A percentile compares a stretch with the other conserved stretches of the same genome.
Evolutionary conservation across 2,888 invertebrate genomes (phyloP).

Genomic region (Cyclophora albipunctata): DNA sequence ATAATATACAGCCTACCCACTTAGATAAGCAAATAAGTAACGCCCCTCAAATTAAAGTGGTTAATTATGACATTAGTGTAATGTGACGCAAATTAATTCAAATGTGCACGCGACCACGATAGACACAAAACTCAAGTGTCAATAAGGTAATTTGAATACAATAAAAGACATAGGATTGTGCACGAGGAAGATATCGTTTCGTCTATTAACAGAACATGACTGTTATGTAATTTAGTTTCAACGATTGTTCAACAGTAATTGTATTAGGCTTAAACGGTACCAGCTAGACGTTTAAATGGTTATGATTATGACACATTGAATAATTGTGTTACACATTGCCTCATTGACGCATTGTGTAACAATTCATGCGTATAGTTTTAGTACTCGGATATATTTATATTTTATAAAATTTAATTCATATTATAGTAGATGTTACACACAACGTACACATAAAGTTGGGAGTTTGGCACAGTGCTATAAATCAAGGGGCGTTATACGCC

Average conservation of each 20-base stretch:
- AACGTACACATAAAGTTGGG: constrained; percentile 68
- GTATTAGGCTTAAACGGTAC: constrained; percentile 23
- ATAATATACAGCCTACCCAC: neutral
- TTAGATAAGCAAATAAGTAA: constrained; percentile 32
- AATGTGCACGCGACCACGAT: constrained; percentile 43
- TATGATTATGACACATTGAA: constrained; percentile 36
- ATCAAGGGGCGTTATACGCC: constrained; percentile 77
- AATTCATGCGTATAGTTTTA: neutral
- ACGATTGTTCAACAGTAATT: constrained; percentile 21
- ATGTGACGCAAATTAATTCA: constrained; percentile 58
- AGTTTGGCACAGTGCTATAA: constrained; percentile 74
- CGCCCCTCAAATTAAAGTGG: constrained; percentile 44
- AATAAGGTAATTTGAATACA: constrained; percentile 59
- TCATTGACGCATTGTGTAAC: neutral
- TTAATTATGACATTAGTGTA: constrained; percentile 59
- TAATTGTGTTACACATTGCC: constrained; percentile 36
- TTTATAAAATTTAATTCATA: constrained; percentile 17
- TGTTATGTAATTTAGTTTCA: constrained; percentile 12
- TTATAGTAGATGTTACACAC: constrained; percentile 33
- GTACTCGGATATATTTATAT: neutral
- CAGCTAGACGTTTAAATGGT: constrained; percentile 24
- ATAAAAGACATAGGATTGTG: constrained; percentile 20
- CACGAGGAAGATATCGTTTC: neutral
- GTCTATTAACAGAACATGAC: constrained; percentile 7
- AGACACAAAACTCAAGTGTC: constrained; percentile 51